Evolutionary conservation across 2,113 vertebrate genomes (phyloP).

Genomic region (Pluvialis apricaria): DNA sequence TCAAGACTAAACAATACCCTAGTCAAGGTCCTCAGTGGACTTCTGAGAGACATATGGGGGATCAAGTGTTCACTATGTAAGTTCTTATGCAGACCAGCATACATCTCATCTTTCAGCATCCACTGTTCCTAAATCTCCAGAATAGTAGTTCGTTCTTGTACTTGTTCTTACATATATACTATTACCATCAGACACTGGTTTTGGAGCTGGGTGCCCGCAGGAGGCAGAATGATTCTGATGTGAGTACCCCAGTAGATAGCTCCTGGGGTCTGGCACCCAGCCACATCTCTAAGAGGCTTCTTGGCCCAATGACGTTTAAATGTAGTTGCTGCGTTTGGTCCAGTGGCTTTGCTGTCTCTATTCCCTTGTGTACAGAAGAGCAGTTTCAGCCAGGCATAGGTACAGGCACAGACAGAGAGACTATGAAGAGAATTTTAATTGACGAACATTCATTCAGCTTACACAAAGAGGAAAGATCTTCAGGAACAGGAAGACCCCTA

Average conservation of each 20-base stretch:
- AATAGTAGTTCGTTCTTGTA: neutral
- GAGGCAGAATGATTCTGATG: neutral
- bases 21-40: neutral
- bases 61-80: accelerated
- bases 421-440: neutral
- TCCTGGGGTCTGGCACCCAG: neutral
- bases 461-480: neutral
- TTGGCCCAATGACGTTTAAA: neutral
- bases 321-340: neutral
- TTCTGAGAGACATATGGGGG: neutral
- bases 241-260: neutral
- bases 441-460: neutral
- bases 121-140: neutral
- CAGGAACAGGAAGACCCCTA: neutral
- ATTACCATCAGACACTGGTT: neutral
- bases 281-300: neutral
- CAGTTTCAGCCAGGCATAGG: neutral
- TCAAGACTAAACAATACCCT: neutral
- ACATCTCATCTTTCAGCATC: neutral
- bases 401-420: neutral
- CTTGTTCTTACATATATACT: neutral
- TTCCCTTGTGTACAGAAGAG: neutral
- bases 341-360: neutral
- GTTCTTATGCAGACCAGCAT: neutral
- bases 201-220: neutral